Base-by-base conservation (phyloP, 2,113 vertebrate species). In the Amia ocellicauda region DNA sequence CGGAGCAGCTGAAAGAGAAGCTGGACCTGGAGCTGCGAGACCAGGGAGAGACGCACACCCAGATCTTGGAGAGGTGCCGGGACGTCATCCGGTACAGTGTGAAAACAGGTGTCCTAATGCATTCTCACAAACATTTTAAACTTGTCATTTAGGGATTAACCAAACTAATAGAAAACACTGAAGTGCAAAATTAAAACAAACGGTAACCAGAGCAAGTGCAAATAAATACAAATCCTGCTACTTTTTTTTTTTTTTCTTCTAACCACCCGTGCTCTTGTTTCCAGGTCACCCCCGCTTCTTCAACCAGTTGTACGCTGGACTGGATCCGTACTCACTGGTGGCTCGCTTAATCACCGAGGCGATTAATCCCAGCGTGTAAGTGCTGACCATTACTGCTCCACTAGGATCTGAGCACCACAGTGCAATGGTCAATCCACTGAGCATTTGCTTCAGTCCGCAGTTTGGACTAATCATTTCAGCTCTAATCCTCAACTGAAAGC, bases 361-460 rank as follows among this genome's bases (percentile, higher is more conserved):
- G 5, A 66, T 94, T 58, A 93, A 94, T 64, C 89, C 91, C 64
- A 95, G 90, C 57, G 73, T 93, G 92, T 93, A 85, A 93, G 91
- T 91, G 28, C 55, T 28, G 45, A 5, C 4, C 3, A 3, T 28
- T 54, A n/a, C n/a, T n/a, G n/a, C n/a, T n/a, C n/a, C n/a, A n/a
- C n/a, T n/a, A n/a, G n/a, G n/a, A n/a, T n/a, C n/a, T n/a, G n/a
- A n/a, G n/a, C n/a, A n/a, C n/a, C n/a, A n/a, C n/a, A n/a, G n/a
- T n/a, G n/a, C n/a, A n/a, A n/a, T n/a, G n/a, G n/a, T n/a, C n/a
- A n/a, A n/a, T n/a, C n/a, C n/a, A n/a, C n/a, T n/a, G n/a, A n/a
- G n/a, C n/a, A n/a, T n/a, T n/a, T n/a, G n/a, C n/a, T n/a, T n/a
- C n/a, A n/a, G n/a, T n/a, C n/a, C n/a, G n/a, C n/a, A n/a, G n/a